These are phyloP conservation scores for Erythrocercus mccallii DNA, from an alignment of 2,113 vertebrate genomes.

Conservation along the genomic window DNA sequence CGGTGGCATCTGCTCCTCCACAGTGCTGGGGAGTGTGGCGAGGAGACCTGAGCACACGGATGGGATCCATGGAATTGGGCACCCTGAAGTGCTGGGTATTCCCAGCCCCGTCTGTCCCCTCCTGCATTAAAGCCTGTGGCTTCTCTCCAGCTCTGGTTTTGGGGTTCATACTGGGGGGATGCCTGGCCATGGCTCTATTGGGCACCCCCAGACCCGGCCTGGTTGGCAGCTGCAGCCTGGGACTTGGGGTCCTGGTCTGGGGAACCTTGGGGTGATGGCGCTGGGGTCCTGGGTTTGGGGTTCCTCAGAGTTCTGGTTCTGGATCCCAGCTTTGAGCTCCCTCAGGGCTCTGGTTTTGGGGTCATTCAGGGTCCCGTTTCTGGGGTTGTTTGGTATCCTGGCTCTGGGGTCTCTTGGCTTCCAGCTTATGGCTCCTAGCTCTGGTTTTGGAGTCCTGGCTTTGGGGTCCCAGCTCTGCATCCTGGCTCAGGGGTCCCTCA, in stretches of 20 bases:
- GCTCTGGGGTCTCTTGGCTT: background rate
- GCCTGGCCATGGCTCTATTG: rapidly evolving
- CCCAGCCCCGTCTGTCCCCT: background rate
- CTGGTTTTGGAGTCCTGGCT: too few species aligned
- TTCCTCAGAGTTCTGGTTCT: background rate
- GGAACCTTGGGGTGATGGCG: background rate
- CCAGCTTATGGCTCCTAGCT: background rate
- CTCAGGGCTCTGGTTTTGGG: background rate
- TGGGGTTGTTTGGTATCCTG: background rate
- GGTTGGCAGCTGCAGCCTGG: rapidly evolving
- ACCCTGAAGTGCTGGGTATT: rapidly evolving
- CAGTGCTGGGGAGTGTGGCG: rapidly evolving
- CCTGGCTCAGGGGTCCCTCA: too few species aligned
- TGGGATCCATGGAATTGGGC: background rate
- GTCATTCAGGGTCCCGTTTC: background rate
- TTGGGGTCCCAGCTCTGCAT: background rate
- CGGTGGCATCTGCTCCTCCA: rapidly evolving
- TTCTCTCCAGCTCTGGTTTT: background rate
- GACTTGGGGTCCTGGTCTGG: background rate
- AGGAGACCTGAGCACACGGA: background rate
- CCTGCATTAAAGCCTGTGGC: background rate
- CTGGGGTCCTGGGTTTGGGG: background rate
- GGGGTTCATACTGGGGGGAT: rapidly evolving
- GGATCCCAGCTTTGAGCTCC: background rate
- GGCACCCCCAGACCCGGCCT: rapidly evolving